These are phyloP conservation scores for Oryzias dopingdopingensis DNA, from an alignment of 2,797 vertebrate genomes.

Conservation along the genomic window DNA sequence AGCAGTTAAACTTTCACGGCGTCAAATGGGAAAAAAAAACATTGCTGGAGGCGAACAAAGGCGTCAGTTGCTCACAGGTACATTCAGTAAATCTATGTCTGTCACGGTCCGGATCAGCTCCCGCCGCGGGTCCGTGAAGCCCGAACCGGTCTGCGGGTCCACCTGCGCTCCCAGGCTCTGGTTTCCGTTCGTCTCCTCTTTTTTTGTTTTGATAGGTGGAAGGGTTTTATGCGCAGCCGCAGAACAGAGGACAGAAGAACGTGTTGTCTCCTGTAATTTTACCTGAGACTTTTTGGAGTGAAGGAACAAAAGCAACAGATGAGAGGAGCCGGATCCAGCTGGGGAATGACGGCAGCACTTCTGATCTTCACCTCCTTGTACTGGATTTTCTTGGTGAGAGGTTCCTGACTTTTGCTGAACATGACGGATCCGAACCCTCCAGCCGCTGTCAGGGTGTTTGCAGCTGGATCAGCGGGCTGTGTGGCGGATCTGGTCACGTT, in stretches of 20 bases:
- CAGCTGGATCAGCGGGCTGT: conserved; percentile 87
- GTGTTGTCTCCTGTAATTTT: too few species aligned
- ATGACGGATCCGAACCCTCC: conserved; percentile 63
- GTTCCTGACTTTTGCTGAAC: conserved; percentile 4
- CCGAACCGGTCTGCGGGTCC: neutral
- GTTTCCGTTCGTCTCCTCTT: neutral
- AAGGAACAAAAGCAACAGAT: neutral
- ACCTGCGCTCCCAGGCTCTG: neutral
- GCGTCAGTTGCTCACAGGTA: too few species aligned
- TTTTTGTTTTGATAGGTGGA: conserved; percentile 12
- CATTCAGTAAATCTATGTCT: neutral
- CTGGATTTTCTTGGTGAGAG: neutral
- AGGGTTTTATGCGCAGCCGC: too few species aligned
- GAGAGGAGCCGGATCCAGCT: neutral
- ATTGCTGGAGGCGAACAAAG: neutral
- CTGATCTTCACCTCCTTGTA: neutral
- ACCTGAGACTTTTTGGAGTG: too few species aligned
- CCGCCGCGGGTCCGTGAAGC: neutral
- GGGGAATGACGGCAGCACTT: neutral
- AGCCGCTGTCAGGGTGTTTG: conserved; percentile 77
- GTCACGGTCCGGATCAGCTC: neutral
- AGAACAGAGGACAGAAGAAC: too few species aligned
- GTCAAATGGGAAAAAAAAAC: neutral
- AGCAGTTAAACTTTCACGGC: neutral
- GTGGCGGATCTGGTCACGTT: conserved; percentile 90